These are phyloP conservation scores for Dipodomys merriami DNA, from an alignment of 2,113 vertebrate species.

Conservation along the genomic window DNA sequence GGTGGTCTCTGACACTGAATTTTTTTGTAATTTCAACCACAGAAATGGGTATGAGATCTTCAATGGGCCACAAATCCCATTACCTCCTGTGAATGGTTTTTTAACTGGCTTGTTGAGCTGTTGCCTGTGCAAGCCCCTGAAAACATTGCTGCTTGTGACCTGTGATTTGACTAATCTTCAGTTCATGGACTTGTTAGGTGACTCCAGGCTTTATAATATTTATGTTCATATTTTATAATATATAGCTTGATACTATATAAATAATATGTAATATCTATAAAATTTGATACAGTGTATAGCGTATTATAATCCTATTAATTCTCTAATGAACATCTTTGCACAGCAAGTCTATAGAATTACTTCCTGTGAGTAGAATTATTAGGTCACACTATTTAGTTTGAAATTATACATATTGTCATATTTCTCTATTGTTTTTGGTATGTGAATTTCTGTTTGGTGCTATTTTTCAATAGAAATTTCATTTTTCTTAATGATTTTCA, in stretches of 20 bases:
- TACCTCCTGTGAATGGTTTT: background rate
- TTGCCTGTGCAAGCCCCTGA: background rate
- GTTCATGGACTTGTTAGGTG: background rate
- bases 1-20: rapidly evolving
- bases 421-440: conserved; percentile 21
- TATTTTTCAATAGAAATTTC: background rate
- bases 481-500: conserved; percentile 40
- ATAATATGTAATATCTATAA: no score
- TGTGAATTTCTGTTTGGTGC: conserved; percentile 30
- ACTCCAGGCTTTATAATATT: background rate
- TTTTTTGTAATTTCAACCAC: background rate
- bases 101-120: background rate
- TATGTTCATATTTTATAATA: background rate
- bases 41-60: background rate
- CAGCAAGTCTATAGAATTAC: conserved; percentile 5
- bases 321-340: conserved; percentile 20
- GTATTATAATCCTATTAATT: background rate
- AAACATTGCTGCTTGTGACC: conserved; percentile 7
- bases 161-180: background rate
- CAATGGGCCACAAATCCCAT: background rate
- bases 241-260: no score
- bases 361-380: conserved; percentile 24
- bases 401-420: background rate
- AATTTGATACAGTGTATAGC: no score
- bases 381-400: background rate